Percentiles rank a stretch among this genome's conserved stretches.
Conservation (phyloP, 2,113 vertebrate genomes). For the Xiphorhynchus elegans region DNA sequence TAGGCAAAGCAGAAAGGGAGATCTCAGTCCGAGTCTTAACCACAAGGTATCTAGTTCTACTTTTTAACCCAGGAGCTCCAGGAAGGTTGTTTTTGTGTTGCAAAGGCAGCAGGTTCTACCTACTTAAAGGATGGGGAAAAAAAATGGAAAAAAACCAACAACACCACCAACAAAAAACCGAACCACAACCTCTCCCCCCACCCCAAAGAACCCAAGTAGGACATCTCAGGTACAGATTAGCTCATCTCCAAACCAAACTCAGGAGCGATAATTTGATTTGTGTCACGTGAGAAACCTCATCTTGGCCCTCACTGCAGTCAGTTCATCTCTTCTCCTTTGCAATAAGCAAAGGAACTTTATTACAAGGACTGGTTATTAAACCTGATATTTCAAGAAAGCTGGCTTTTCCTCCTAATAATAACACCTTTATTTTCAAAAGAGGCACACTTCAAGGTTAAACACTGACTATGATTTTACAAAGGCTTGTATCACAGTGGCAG, state of each 20-base stretch:
- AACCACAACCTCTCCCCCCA: no score
- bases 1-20: neutral
- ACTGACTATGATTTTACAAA: neutral
- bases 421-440: neutral
- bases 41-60: neutral
- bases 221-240: neutral
- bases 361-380: neutral
- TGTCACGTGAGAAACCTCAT: neutral
- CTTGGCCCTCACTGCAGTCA: neutral
- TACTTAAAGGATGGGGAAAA: neutral
- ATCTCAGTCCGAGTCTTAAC: neutral
- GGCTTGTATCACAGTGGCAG: neutral
- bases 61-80: neutral
- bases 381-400: neutral
- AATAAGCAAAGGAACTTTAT: neutral
- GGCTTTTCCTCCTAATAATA: neutral
- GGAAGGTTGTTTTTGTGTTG: neutral
- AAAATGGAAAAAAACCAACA: fast-evolving
- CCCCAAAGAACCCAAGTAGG: neutral
- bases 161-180: neutral
- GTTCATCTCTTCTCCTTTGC: neutral
- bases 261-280: neutral
- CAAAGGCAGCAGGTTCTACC: neutral
- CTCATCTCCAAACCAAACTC: neutral
- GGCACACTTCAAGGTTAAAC: constrained; percentile 9